Conservation (phyloP, 1,140 invertebrate species). For the Hydropsyche tenuis region DNA sequence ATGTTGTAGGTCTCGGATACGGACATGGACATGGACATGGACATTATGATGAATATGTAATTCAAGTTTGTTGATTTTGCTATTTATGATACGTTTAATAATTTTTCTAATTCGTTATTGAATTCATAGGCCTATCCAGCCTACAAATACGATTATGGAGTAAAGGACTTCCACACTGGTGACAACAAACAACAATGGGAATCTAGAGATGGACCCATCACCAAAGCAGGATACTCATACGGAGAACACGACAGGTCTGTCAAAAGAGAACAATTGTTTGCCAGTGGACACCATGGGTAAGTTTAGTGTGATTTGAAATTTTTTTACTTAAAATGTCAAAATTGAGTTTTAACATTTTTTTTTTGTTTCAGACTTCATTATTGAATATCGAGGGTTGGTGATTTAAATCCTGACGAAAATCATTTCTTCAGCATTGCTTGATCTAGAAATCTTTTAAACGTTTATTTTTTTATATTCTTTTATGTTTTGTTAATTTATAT, state of each 20-base stretch:
- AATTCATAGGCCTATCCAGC: conserved; percentile 47
- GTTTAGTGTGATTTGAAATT: background rate
- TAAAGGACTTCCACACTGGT: conserved; percentile 69
- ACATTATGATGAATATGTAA: conserved; percentile 30
- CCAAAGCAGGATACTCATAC: conserved; percentile 56
- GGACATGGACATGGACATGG: conserved; percentile 27
- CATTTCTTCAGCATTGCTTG: too few species aligned
- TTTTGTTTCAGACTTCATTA: background rate
- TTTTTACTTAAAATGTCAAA: conserved; percentile 12
- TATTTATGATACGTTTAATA: background rate
- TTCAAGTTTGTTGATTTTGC: conserved; percentile 50
- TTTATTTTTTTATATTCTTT: too few species aligned
- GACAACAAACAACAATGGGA: conserved; percentile 65
- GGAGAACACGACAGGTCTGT: conserved; percentile 65
- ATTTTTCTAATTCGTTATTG: conserved; percentile 33
- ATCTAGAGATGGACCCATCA: conserved; percentile 59
- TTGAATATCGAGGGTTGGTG: too few species aligned
- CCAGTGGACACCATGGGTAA: conserved; percentile 47
- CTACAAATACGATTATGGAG: conserved; percentile 70
- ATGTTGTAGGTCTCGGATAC: background rate
- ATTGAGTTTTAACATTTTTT: background rate
- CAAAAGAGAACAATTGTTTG: conserved; percentile 53
- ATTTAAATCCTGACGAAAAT: too few species aligned
- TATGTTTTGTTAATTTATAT: too few species aligned
- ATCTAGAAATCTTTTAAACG: too few species aligned